These are phyloP conservation scores for Peromyscus californicus DNA, from an alignment of 2,113 vertebrate genomes.

Conservation along the genomic window DNA sequence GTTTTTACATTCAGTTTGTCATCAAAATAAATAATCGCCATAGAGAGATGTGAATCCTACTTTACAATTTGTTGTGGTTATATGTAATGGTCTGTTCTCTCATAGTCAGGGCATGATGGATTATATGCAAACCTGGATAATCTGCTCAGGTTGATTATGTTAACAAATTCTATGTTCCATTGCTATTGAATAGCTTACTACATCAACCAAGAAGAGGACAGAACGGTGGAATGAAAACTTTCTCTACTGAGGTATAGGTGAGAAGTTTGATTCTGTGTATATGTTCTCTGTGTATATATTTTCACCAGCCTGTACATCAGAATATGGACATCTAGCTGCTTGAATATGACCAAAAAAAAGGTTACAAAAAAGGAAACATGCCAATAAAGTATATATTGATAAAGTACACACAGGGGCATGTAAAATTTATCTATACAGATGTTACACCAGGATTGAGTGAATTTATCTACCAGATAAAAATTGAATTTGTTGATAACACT, in stretches of 20 bases:
- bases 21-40: not conserved
- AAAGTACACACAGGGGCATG: not conserved
- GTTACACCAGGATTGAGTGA: not conserved
- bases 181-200: not conserved
- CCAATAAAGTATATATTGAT: not conserved
- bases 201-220: not conserved
- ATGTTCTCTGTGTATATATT: not conserved
- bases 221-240: not conserved
- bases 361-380: not conserved
- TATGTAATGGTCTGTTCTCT: not conserved
- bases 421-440: not conserved
- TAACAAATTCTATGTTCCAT: not conserved
- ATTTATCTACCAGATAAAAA: not conserved
- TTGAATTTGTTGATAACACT: conserved; percentile 5
- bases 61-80: not conserved
- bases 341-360: not conserved
- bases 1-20: not conserved
- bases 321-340: not conserved
- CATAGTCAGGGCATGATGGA: not conserved
- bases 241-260: not conserved
- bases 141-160: not conserved
- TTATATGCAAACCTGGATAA: not conserved
- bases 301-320: not conserved
- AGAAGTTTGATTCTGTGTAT: not conserved
- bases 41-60: not conserved